Evolutionary conservation across 1,140 invertebrate genomes (phyloP).

Genomic region (Drosophila willistoni): DNA sequence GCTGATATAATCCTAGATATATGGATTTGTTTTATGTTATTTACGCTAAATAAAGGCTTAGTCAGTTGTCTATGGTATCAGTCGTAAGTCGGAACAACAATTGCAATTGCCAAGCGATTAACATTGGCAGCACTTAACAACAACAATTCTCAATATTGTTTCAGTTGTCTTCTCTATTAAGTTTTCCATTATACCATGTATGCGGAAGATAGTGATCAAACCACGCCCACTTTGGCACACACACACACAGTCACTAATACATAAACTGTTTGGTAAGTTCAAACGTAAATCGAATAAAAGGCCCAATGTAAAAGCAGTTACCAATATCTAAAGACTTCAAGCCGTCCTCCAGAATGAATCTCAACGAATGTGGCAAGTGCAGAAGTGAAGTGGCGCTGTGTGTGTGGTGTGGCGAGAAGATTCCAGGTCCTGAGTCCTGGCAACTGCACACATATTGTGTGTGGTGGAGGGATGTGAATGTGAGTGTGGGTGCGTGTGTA

Average conservation of each 20-base stretch:
- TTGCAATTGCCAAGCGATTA: slow-evolving; percentile 45
- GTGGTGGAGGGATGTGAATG: slow-evolving; percentile 10
- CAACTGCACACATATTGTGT: slow-evolving; percentile 34
- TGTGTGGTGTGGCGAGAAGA: slow-evolving; percentile 2
- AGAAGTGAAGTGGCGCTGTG: not conserved
- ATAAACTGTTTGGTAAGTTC: slow-evolving; percentile 57
- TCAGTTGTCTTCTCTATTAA: slow-evolving; percentile 59
- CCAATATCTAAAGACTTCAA: slow-evolving; percentile 65
- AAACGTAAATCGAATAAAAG: slow-evolving; percentile 81
- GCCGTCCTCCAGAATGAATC: slow-evolving; percentile 34
- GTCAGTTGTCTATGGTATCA: not conserved
- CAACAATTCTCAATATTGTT: slow-evolving; percentile 12
- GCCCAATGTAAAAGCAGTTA: slow-evolving; percentile 76
- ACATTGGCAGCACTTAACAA: not conserved
- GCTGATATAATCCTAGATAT: not conserved
- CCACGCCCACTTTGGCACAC: slow-evolving; percentile 21
- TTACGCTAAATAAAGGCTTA: slow-evolving; percentile 36
- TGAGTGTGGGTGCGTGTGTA: slow-evolving; percentile 24
- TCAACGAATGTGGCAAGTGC: slow-evolving; percentile 14
- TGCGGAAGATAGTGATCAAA: slow-evolving; percentile 60
- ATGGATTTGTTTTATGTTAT: not conserved
- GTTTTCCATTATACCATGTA: slow-evolving; percentile 63
- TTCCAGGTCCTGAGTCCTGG: slow-evolving; percentile 20
- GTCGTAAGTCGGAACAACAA: slow-evolving; percentile 25
- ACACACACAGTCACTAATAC: slow-evolving; percentile 16